A percentile compares a stretch with the other conserved stretches of the same genome.
Evolutionary conservation across 2,888 invertebrate genomes (phyloP).

Genomic region (Drosophila borborema): DNA sequence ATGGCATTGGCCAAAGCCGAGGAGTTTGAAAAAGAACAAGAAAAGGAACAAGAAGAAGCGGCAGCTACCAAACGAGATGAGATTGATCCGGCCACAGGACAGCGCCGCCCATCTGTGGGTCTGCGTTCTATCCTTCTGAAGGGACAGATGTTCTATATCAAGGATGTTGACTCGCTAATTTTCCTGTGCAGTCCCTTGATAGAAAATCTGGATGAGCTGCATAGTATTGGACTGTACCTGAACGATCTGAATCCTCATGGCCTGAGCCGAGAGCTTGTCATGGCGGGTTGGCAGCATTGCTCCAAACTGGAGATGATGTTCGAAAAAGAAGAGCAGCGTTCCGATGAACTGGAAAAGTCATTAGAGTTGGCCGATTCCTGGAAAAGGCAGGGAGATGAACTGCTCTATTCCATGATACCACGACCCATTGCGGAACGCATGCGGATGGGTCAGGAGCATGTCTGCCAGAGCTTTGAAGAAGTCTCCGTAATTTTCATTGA

Average conservation of each 20-base stretch:
- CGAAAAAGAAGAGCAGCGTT: constrained; percentile 92
- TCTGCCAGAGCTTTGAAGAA: constrained; percentile 89
- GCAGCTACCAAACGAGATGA: constrained; percentile 54
- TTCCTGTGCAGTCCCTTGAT: constrained; percentile 96
- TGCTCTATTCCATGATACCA: constrained; percentile 97
- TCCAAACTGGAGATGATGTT: constrained; percentile 92
- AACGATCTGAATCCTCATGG: constrained; percentile 96
- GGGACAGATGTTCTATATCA: constrained; percentile 93
- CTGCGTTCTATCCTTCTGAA: constrained; percentile 89
- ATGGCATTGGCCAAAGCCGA: constrained; percentile 64
- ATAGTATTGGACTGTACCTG: constrained; percentile 91
- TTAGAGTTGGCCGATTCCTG: constrained; percentile 92
- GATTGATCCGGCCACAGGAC: constrained; percentile 68
- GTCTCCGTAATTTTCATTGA: constrained; percentile 85
- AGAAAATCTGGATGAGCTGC: constrained; percentile 93
- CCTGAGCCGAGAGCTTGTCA: constrained; percentile 92
- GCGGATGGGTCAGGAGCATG: constrained; percentile 90
- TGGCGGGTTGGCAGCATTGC: constrained; percentile 94
- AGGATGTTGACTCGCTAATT: constrained; percentile 92
- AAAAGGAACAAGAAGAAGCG: constrained; percentile 35
- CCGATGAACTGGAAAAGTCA: constrained; percentile 91
- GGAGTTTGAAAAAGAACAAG: constrained; percentile 55
- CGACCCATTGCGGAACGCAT: constrained; percentile 93
- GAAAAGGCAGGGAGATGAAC: constrained; percentile 93
- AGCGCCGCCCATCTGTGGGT: constrained; percentile 50